Evolutionary conservation across 1,140 invertebrate species (phyloP).

Genomic region (Ostrea denselamellosa): DNA sequence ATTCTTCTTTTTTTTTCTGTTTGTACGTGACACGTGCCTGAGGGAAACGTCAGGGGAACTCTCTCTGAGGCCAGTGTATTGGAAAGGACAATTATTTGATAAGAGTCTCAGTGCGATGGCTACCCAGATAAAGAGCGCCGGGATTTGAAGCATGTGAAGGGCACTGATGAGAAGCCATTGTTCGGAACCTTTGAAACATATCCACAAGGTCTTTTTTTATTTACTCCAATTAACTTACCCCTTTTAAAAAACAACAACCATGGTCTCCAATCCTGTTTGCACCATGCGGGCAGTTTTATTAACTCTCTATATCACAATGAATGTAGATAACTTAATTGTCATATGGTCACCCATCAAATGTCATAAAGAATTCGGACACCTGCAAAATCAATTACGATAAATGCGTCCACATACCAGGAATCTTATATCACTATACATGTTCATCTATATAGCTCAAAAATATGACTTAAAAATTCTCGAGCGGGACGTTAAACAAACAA

Average conservation of each 20-base stretch:
- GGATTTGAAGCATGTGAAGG: not conserved
- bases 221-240: not conserved
- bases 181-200: not conserved
- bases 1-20: not conserved
- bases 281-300: not conserved
- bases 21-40: constrained; percentile 5
- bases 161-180: not conserved
- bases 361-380: not conserved
- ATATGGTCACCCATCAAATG: not conserved
- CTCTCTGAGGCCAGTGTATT: not conserved
- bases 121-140: not conserved
- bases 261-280: not conserved
- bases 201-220: not conserved
- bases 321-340: not conserved
- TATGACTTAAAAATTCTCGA: too few relatives aligned
- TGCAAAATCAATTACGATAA: constrained; percentile 3
- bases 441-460: too few relatives aligned
- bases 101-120: constrained; percentile 1
- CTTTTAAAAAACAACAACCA: not conserved
- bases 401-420: not conserved
- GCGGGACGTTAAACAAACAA: too few relatives aligned
- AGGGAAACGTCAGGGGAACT: not conserved
- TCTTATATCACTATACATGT: not conserved
- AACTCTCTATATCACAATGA: not conserved
- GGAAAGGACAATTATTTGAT: constrained; percentile 29